A percentile compares a stretch with the other conserved stretches of the same genome.
These are phyloP conservation scores for Trissolcus japonicus DNA, from an alignment of 2,888 invertebrate genomes.

Conservation along the genomic window DNA sequence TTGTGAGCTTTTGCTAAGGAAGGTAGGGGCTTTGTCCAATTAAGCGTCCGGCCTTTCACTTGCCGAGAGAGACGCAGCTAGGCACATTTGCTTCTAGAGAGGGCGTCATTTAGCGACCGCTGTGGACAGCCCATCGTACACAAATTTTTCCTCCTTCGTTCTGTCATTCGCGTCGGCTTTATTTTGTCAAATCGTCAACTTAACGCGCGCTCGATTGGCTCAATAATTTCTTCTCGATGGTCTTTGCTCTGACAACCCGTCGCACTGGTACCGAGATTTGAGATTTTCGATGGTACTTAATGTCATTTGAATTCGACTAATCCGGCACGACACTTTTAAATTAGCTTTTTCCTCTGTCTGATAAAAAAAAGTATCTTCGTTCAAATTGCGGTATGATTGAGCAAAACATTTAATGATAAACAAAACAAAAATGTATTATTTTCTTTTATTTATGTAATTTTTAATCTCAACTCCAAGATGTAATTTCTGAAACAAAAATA, in stretches of 20 bases:
- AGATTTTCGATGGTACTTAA: conserved; percentile 53
- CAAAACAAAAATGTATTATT: not conserved
- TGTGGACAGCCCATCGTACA: conserved; percentile 61
- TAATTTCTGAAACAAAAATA: too few species aligned
- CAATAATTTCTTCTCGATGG: conserved; percentile 71
- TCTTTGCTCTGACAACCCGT: conserved; percentile 66
- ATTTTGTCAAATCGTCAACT: conserved; percentile 70
- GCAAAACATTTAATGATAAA: not conserved
- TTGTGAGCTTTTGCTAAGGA: conserved; percentile 67
- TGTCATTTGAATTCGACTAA: conserved; percentile 54
- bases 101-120: conserved; percentile 60
- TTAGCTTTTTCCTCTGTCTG: conserved; percentile 48
- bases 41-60: conserved; percentile 73
- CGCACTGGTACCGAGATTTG: conserved; percentile 57
- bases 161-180: conserved; percentile 61
- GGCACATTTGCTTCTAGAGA: conserved; percentile 74
- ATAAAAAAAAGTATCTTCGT: conserved; percentile 17
- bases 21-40: conserved; percentile 75
- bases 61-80: conserved; percentile 51
- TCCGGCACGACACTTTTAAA: conserved; percentile 55
- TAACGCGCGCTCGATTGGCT: conserved; percentile 72
- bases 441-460: too few species aligned
- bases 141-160: conserved; percentile 63
- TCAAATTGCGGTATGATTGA: conserved; percentile 2
- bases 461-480: too few species aligned